phyloP scores from a whole-genome alignment of 2,113 vertebrate species.

The Phoxinus phoxinus region DNA sequence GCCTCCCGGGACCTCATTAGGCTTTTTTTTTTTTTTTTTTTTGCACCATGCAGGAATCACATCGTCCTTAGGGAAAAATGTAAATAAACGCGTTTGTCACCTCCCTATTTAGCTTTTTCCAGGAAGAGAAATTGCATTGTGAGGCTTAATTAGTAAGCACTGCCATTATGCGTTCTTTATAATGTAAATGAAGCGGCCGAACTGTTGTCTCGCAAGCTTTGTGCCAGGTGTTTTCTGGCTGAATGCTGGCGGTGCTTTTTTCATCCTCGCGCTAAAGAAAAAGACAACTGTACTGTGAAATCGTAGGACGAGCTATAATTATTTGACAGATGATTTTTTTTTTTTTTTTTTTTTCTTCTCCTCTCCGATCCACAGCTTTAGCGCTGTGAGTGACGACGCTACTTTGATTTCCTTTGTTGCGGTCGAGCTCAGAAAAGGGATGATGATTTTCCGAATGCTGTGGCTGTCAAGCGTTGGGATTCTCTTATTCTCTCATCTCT shows the following conservation, averaged over 20 bases:
- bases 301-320: conserved; percentile 65
- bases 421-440: neutral
- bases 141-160: conserved; percentile 67
- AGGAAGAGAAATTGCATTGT: conserved; percentile 62
- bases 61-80: conserved; percentile 62
- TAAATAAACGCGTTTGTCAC: conserved; percentile 67
- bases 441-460: conserved; percentile 20
- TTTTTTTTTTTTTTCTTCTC: neutral
- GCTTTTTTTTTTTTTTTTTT: conserved; percentile 26
- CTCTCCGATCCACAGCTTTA: conserved; percentile 28
- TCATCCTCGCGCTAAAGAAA: conserved; percentile 49
- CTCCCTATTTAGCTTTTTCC: conserved; percentile 34
- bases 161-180: conserved; percentile 66
- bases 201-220: conserved; percentile 59
- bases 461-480: neutral
- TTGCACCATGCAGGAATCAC: conserved; percentile 54
- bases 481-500: neutral
- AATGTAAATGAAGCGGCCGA: conserved; percentile 66
- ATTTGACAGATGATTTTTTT: conserved; percentile 59
- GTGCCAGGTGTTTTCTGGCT: conserved; percentile 66
- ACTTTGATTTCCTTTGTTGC: conserved; percentile 61
- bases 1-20: conserved; percentile 67
- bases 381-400: conserved; percentile 51
- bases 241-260: conserved; percentile 35
- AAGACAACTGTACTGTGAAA: conserved; percentile 62